Conservation (phyloP, 1,140 invertebrate species). For the Leptinotarsa undecemlineata region DNA sequence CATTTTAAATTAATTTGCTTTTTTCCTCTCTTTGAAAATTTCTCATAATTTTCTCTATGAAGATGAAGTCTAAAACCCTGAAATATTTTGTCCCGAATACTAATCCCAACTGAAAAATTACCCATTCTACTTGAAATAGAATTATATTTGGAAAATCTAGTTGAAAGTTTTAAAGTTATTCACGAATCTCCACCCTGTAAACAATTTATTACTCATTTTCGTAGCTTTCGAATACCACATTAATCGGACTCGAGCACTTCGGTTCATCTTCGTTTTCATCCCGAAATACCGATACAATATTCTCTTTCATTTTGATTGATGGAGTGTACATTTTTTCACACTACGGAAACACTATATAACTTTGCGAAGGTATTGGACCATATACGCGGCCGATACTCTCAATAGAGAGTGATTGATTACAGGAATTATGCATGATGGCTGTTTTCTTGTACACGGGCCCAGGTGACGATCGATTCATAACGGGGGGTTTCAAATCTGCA, state of each 20-base stretch:
- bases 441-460: not conserved
- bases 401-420: slow-evolving; percentile 8
- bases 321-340: slow-evolving; percentile 5
- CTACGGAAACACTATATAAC: slow-evolving; percentile 8
- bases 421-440: slow-evolving; percentile 5
- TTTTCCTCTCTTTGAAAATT: too few relatives aligned
- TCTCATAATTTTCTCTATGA: too few relatives aligned
- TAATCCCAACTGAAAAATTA: too few relatives aligned
- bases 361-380: slow-evolving; percentile 7
- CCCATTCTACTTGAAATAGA: too few relatives aligned
- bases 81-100: too few relatives aligned
- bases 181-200: too few relatives aligned
- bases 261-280: not conserved
- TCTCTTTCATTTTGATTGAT: slow-evolving; percentile 5
- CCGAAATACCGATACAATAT: not conserved
- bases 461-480: not conserved
- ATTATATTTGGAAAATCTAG: too few relatives aligned
- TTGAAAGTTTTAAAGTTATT: too few relatives aligned
- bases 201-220: too few relatives aligned
- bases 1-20: too few relatives aligned
- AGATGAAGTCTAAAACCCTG: too few relatives aligned
- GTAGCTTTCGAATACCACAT: too few relatives aligned
- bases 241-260: not conserved
- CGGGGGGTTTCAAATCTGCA: not conserved
- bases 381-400: not conserved